Evolutionary conservation across 1,140 invertebrate genomes (phyloP), one percentile per base, ranked within the genome.

Genomic region (Drosophila jambulina): DNA sequence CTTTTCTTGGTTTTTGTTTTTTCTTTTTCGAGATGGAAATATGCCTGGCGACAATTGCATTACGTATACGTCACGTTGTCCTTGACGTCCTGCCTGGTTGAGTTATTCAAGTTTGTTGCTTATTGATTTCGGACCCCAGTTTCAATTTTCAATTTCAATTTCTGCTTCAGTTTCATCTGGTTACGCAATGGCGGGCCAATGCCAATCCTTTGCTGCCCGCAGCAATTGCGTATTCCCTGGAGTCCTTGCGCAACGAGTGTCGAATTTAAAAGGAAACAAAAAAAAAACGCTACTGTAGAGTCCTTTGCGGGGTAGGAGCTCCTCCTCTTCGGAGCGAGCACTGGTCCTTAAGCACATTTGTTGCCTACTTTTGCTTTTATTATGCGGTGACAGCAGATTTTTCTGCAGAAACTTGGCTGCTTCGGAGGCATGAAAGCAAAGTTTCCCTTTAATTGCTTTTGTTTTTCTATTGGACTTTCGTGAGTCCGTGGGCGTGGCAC

Each of bases 391-490:
- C 75, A 78, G 75, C 75, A 78, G 57, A 78, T 75, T 79, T 78
- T 78, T 79, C 43, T 58, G 46, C 59, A 64, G 38, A 70, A 69
- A 69, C 42, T 64, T 56, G 43, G 27, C 3, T 46, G 42, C 38
- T 40, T n/a, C 12, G 9, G 19, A 8, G 27, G 17, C 46, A 25
- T 61, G 23, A 23, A 48, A 74, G 74, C 46, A 78, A 77, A 77
- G 75, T 90, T 70, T 45, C 17, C 48, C 78, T 90, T 85, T 90
- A 90, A 90, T 90, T 90, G 80, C 85, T 81, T 84, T 78, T 80
- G 54, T 79, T 74, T 80, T 51, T 61, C 70, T 75, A 38, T 59
- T 59, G 53, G 62, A 60, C 54, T 67, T 56, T 61, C 58, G 40
- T 42, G 38, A 4, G 25, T 36, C 38, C 32, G n/a, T 59, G 72